Percentiles rank a stretch among this genome's conserved stretches.
Conservation (phyloP, 2,797 vertebrate species). For the Selene dorsalis region DNA sequence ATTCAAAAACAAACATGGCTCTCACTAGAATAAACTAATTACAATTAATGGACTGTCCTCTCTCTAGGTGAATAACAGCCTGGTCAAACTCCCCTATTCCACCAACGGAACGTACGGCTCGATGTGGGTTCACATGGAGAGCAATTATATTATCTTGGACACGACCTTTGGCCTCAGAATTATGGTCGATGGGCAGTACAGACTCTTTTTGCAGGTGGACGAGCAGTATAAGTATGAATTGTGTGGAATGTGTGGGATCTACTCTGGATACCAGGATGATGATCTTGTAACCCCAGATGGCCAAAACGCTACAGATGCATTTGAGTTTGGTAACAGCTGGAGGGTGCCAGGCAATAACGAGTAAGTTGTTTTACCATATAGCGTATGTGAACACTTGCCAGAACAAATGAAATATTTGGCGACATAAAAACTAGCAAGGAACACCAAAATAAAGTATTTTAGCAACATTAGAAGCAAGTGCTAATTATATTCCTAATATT, state of each 20-base stretch:
- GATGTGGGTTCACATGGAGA: constrained; percentile 61
- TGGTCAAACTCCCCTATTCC: constrained; percentile 71
- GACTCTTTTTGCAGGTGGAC: constrained; percentile 86
- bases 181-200: constrained; percentile 81
- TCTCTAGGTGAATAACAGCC: constrained; percentile 79
- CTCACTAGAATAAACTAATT: neutral
- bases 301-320: constrained; percentile 66
- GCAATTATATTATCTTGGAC: constrained; percentile 73
- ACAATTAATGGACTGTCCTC: constrained; percentile 13
- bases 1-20: neutral
- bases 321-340: constrained; percentile 89
- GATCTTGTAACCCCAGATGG: constrained; percentile 84
- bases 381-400: neutral
- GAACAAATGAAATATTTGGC: neutral
- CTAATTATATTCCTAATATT: constrained; percentile 2
- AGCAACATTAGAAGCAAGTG: neutral
- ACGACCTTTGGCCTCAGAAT: constrained; percentile 86
- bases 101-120: constrained; percentile 60
- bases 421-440: neutral
- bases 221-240: constrained; percentile 83
- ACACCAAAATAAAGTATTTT: neutral
- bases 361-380: constrained; percentile 74
- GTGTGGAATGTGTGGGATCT: constrained; percentile 89
- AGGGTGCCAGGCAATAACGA: constrained; percentile 69
- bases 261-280: constrained; percentile 83